A percentile compares a stretch with the other conserved stretches of the same genome.
Conservation (phyloP, 2,113 vertebrate genomes). For the Aix galericulata region DNA sequence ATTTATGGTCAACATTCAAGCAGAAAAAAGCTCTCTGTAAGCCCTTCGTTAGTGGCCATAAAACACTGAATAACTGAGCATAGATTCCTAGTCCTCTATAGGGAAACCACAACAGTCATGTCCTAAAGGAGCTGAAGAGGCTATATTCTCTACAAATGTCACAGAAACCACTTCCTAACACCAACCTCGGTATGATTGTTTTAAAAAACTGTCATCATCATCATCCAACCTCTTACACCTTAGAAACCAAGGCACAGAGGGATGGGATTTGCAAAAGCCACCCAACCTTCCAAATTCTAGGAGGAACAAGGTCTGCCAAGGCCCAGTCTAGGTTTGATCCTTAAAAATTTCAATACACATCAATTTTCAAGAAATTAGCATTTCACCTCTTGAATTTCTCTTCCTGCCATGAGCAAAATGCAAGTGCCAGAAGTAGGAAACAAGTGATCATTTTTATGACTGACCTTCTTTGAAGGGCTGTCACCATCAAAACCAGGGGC, state of each 20-base stretch:
- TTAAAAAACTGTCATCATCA: neutral
- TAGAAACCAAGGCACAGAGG: neutral
- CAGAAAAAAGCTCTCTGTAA: neutral
- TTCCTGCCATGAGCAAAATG: neutral
- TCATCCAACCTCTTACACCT: neutral
- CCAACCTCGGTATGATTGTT: neutral
- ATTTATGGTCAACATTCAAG: neutral
- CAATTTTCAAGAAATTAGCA: neutral
- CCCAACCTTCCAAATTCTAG: neutral
- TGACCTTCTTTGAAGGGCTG: neutral
- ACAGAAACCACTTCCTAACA: neutral
- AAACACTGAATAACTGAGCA: neutral
- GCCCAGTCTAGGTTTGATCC: neutral
- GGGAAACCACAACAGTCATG: neutral
- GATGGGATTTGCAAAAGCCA: neutral
- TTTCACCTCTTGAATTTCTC: neutral
- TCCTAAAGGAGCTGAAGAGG: neutral
- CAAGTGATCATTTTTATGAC: neutral
- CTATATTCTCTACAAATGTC: neutral
- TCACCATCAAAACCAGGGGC: neutral
- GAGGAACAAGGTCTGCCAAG: neutral
- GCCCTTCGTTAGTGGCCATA: neutral
- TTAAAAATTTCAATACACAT: neutral
- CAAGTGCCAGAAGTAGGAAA: neutral
- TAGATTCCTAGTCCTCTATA: neutral